These are phyloP conservation scores for Euwallacea fornicatus DNA, from an alignment of 1,140 invertebrate species.

Conservation along the genomic window DNA sequence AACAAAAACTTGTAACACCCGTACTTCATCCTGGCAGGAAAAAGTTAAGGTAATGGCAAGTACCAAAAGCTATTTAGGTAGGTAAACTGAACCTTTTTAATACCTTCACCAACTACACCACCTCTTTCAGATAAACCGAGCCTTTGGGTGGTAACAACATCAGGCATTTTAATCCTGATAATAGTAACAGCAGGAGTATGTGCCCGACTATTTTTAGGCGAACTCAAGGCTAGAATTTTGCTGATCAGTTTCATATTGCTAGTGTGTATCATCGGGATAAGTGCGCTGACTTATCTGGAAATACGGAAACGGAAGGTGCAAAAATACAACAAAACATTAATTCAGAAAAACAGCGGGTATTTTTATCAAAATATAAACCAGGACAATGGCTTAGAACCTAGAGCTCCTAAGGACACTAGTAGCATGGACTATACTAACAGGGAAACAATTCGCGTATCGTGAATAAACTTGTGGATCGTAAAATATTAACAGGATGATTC, in stretches of 20 bases:
- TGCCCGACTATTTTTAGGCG: slow-evolving; percentile 6
- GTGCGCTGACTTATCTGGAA: slow-evolving; percentile 17
- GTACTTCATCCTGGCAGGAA: too few relatives aligned
- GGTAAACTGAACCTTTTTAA: too few relatives aligned
- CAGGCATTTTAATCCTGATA: slow-evolving; percentile 16
- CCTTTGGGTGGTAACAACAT: slow-evolving; percentile 19
- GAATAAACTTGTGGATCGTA: background rate
- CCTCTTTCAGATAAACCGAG: slow-evolving; percentile 25
- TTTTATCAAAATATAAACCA: slow-evolving; percentile 16
- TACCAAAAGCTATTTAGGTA: too few relatives aligned
- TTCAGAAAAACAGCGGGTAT: slow-evolving; percentile 6
- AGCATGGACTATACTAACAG: slow-evolving; percentile 6
- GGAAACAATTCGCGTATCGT: background rate
- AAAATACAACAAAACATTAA: background rate
- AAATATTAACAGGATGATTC: background rate
- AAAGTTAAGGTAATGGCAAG: too few relatives aligned
- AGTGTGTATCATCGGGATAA: slow-evolving; percentile 16
- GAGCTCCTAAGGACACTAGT: slow-evolving; percentile 12
- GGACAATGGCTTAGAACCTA: slow-evolving; percentile 1
- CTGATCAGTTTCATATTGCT: slow-evolving; percentile 17
- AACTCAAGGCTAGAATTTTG: slow-evolving; percentile 15
- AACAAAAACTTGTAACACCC: too few relatives aligned
- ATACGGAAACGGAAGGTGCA: slow-evolving; percentile 14
- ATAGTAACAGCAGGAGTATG: slow-evolving; percentile 24
- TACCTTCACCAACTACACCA: background rate